These are phyloP conservation scores for Acipenser ruthenus DNA, from an alignment of 2,797 vertebrate genomes.

Conservation along the genomic window DNA sequence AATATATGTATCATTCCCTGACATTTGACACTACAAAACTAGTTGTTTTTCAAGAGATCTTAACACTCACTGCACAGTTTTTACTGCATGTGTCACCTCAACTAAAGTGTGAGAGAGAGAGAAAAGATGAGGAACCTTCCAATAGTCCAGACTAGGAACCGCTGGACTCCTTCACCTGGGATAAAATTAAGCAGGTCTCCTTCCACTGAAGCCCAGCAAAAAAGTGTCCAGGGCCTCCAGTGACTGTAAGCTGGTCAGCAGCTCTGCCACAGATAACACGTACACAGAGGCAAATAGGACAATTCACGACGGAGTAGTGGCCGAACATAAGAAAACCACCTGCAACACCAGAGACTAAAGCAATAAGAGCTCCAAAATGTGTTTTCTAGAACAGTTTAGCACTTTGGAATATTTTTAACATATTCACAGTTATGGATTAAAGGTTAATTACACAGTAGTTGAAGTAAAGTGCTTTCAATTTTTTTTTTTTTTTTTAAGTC, in stretches of 20 bases:
- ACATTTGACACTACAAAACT: no score
- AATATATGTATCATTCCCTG: no score
- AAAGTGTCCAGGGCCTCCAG: slow-evolving; percentile 88
- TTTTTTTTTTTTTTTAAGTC: no score
- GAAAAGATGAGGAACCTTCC: slow-evolving; percentile 90
- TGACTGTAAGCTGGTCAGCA: slow-evolving; percentile 75
- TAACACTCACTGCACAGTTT: slow-evolving; percentile 66
- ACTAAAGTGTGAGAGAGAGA: slow-evolving; percentile 57
- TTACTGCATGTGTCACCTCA: slow-evolving; percentile 61
- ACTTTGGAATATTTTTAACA: no score
- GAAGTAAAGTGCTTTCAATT: no score
- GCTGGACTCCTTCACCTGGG: slow-evolving; percentile 83
- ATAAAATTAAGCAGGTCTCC: slow-evolving; percentile 90
- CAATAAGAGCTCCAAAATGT: no score
- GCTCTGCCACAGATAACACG: slow-evolving; percentile 94
- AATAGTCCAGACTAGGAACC: slow-evolving; percentile 94
- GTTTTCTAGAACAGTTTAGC: no score
- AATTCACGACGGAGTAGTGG: slow-evolving; percentile 32
- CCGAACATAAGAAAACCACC: no score
- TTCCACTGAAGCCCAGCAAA: slow-evolving; percentile 79
- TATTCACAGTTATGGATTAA: no score
- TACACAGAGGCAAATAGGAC: slow-evolving; percentile 94
- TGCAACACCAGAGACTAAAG: no score
- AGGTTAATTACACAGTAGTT: no score
- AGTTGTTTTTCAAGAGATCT: slow-evolving; percentile 49